Evolutionary conservation across 35 echinoderm and acorn worm genomes (phyloP).

Genomic region (Apostichopus californicus): DNA sequence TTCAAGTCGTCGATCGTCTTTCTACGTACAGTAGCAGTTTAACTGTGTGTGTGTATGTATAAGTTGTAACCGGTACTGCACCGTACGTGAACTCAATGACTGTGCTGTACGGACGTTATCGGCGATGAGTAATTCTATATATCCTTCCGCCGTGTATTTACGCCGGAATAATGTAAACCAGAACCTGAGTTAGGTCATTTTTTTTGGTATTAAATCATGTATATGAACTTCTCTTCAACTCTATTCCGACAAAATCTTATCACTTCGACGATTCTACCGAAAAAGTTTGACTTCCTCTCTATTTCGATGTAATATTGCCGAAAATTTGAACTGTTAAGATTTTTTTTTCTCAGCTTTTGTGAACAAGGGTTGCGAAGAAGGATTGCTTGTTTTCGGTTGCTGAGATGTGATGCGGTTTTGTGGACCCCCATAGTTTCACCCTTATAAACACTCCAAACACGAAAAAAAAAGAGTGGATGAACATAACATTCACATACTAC

Average conservation of each 20-base stretch:
- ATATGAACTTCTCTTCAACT: neutral
- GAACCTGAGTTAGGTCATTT: too few species aligned
- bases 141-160: neutral
- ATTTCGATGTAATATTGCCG: neutral
- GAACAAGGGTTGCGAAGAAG: too few species aligned
- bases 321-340: neutral
- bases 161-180: neutral
- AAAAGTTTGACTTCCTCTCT: neutral
- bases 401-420: too few species aligned
- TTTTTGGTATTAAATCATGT: neutral
- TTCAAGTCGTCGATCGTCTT: neutral
- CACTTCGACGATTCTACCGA: neutral
- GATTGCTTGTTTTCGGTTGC: too few species aligned
- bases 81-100: neutral
- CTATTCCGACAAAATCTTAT: neutral
- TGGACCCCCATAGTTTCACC: too few species aligned
- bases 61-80: neutral
- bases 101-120: neutral
- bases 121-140: neutral
- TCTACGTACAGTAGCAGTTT: neutral
- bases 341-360: neutral
- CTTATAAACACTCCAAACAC: too few species aligned
- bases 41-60: too few species aligned
- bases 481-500: too few species aligned
- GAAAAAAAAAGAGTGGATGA: too few species aligned